Base-by-base conservation (phyloP, 2,113 vertebrate genomes). In the Anser brachyrhynchus region DNA sequence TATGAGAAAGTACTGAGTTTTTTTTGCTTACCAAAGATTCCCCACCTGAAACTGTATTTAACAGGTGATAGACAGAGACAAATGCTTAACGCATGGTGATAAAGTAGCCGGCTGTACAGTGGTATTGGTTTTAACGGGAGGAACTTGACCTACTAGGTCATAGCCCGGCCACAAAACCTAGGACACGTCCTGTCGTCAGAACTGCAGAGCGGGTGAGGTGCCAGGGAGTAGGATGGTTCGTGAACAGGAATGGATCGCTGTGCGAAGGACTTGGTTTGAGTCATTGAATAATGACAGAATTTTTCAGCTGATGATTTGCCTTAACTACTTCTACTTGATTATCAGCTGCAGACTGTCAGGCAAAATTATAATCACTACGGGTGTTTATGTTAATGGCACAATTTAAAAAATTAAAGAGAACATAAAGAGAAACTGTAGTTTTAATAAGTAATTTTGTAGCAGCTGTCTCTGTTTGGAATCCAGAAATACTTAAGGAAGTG, bases 231-330 rank as follows among this genome's bases (percentile, higher is more conserved):
- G 69, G 44, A 4, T 29, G 58, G 37, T 41, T 71, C 31, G 57
- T 28, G 41, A 41, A 4, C 2, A 2, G 2, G 9, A 21, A 10
- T 8, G 70, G 13, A 11, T 35, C 57, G 41, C 57, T 13, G 0
- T 3, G 43, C 0, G 1, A 3, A 29, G 17, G 46, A 4, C 44
- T 44, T 16, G 1, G 6, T 6, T 2, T 7, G 35, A 18, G n/a
- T 19, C 57, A 18, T 2, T 44, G 51, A n/a, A 52, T 15, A 59
- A 52, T 25, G 18, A 22, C 5, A 2, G 20, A 25, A 29, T 17
- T 79, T 67, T 77, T 57, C 44, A 81, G 4, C 15, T 62, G 25
- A n/a, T 43, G 1, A 61, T 74, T 59, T 74, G 59, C 41, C 59
- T 31, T n/a, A 8, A 3, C 11, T 20, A 46, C 74, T 70, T 57